Base-by-base conservation (phyloP, 2,888 invertebrate genomes). In the Lasioglossum oenotherae region DNA sequence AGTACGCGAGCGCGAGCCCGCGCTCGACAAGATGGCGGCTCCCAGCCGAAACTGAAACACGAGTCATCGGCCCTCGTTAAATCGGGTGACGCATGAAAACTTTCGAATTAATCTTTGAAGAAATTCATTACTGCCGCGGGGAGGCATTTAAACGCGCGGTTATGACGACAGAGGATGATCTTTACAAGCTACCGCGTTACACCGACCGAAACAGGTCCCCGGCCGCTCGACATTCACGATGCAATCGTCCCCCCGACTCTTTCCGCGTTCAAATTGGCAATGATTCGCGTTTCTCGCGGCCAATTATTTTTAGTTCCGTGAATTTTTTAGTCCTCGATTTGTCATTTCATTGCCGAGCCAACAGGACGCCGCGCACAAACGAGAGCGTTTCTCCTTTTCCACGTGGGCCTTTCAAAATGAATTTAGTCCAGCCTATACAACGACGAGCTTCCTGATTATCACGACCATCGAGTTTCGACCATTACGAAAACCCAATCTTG, bases 91-190 rank as follows among this genome's bases (percentile, higher is more conserved):
- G 84, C 85, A 80, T 82, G 82, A 79, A 88, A 84, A 91, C 80
- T 83, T 76, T 81, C 86, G 78, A 86, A 88, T 92, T 87, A 90
- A 92, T 91, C 91, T 89, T 90, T 87, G 85, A 79, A 79, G 87
- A 88, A 91, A 91, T 92, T 92, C 92, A 92, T 92, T 92, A 92
- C 88, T 77, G 85, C 85, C 86, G 88, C 87, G 86, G 90, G 78
- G 27, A 31, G 74, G 74, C 87, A 89, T 88, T 91, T 87, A 85
- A 91, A 88, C 82, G 85, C 71, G 80, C 82, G 46, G 87, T 81
- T 88, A 88, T 81, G 77, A 84, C 86, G 87, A 86, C 79, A 74
- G 64, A 57, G 57, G 87, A 86, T 71, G 60, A 86, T 86, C 87
- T 86, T 80, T 74, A 69, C 82, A 77, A 74, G 86, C 87, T 82